A percentile compares a stretch with the other conserved stretches of the same genome.
These are phyloP conservation scores for Centropyge bicolor DNA, from an alignment of 2,797 vertebrate genomes.

Conservation along the genomic window DNA sequence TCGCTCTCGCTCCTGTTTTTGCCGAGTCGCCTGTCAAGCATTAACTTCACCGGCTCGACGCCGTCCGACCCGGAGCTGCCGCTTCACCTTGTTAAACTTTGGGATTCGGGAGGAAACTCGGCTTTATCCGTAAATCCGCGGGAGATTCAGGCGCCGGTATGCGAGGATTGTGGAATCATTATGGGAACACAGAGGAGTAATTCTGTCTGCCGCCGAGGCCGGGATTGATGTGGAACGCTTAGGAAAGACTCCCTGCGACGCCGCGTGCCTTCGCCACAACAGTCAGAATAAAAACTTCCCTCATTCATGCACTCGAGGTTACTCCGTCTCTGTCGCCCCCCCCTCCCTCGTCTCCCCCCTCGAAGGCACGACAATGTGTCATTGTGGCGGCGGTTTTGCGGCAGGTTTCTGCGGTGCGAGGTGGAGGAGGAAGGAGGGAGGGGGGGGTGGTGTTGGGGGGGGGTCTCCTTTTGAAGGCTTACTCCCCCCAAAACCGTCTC, in stretches of 20 bases:
- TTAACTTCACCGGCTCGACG: constrained; percentile 18
- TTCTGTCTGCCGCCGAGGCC: constrained; percentile 64
- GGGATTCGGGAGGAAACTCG: constrained; percentile 52
- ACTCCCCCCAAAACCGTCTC: constrained; percentile 70
- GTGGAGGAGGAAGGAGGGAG: constrained; percentile 51
- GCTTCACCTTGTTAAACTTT: constrained; percentile 75
- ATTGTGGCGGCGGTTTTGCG: constrained; percentile 76
- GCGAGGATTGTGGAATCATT: constrained; percentile 70
- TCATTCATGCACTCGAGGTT: constrained; percentile 60
- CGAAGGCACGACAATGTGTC: constrained; percentile 79
- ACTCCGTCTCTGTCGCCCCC: constrained; percentile 49
- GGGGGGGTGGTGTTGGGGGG: too few relatives aligned
- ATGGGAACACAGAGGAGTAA: constrained; percentile 58
- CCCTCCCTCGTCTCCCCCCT: constrained; percentile 33
- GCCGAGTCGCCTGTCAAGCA: constrained; percentile 51
- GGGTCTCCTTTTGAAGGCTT: constrained; percentile 72
- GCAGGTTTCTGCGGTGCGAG: constrained; percentile 75
- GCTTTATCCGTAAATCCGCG: constrained; percentile 67
- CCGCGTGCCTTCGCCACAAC: constrained; percentile 50
- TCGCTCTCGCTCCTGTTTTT: constrained; percentile 42
- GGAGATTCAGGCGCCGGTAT: constrained; percentile 63
- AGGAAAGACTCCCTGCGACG: constrained; percentile 64
- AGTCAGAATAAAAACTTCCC: constrained; percentile 66
- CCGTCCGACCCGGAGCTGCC: constrained; percentile 44
- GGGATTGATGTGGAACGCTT: constrained; percentile 71